Conservation (phyloP, 2,797 vertebrate genomes). For the Liasis olivaceus region DNA sequence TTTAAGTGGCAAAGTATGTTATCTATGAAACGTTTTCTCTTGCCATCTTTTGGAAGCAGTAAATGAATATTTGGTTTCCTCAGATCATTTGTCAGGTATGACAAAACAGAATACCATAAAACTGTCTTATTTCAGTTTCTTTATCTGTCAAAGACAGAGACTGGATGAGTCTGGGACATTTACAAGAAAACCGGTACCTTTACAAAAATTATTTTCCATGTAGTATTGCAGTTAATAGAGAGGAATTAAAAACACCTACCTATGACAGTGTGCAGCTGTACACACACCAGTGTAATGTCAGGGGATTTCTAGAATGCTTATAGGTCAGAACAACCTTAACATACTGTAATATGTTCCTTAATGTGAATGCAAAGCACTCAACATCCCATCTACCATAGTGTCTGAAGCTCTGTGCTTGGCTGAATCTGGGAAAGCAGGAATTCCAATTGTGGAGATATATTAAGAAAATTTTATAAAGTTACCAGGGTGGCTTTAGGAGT, state of each 20-base stretch:
- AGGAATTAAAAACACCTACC: neutral
- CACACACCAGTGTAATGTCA: neutral
- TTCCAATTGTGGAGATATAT: neutral
- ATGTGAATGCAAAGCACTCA: neutral
- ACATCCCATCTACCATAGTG: neutral
- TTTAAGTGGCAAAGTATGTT: neutral
- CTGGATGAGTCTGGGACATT: slow-evolving; percentile 11
- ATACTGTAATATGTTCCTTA: neutral
- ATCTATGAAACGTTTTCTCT: neutral
- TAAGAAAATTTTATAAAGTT: neutral
- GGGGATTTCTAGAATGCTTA: neutral
- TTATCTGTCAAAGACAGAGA: slow-evolving; percentile 3
- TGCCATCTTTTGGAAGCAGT: neutral
- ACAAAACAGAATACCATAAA: neutral
- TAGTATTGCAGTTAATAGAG: neutral
- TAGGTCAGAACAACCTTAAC: neutral
- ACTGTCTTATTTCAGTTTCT: slow-evolving; percentile 23
- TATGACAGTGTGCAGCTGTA: neutral
- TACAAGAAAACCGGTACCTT: slow-evolving; percentile 17
- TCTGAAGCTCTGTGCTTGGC: neutral
- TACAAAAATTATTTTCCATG: slow-evolving; percentile 17
- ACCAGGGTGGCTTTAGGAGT: no score
- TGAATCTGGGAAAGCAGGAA: neutral
- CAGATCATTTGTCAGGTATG: slow-evolving; percentile 1
- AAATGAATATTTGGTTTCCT: neutral